Base-by-base conservation (phyloP, 2,888 invertebrate genomes). In the Lepidonotus clava region DNA sequence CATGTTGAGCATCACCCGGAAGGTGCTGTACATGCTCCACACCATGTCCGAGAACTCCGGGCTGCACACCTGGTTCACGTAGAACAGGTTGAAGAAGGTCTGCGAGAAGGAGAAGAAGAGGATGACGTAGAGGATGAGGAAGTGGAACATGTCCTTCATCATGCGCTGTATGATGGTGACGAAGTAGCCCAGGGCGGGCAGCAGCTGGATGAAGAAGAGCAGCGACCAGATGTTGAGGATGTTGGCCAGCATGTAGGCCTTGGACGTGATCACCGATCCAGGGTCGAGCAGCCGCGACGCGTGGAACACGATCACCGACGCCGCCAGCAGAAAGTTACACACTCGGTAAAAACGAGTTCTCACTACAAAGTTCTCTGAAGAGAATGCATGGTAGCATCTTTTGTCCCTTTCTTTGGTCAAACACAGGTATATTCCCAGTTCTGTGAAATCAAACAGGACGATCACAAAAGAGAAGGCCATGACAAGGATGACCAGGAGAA, bases 61-160 rank as follows among this genome's bases (percentile, higher is more conserved):
- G 24, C 18, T 76, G 46, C 84, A 87, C 18, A 46, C 32, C 24
- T 61, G 53, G 61, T 85, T 87, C 14, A 84, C 51, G 67, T 87
- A 84, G 56, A 85, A 84, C 32, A 87, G 38, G 46, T 71, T 84
- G 85, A 85, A 83, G 53, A 87, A 87, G 28, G 84, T 85, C 84
- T 84, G 84, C 6, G 87, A 87, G 41, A 87, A 87, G 41, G 56
- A 41, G 66, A 87, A 84, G 87, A 87, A 84, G 11, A 87, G 56
- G 28, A 85, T 61, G 34, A 87, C 51, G 61, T 84, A 87, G 34
- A 87, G 71, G 40, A 87, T 71, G 8, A 85, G 84, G 80, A 87
- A 87, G 51, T 87, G 84, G 53, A 87, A 87, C 87, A 87, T 84
- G 41, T 87, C 87, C 56, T 87, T 87, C 38, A 87, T 51, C 87